Conservation (phyloP, 2,888 invertebrate species). For the Syrphus vitripennis region DNA sequence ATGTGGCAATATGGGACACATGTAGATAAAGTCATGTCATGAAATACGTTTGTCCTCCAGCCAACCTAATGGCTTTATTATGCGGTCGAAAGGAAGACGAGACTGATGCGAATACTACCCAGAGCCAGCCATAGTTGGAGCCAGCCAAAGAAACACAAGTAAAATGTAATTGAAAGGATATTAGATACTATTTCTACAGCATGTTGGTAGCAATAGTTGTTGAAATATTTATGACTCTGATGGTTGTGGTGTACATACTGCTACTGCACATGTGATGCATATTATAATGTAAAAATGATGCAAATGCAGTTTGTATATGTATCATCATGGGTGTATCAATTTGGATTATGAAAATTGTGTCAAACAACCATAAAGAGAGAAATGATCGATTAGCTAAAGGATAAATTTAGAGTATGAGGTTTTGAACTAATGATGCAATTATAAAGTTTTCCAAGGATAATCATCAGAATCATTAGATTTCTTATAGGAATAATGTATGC, state of each 20-base stretch:
- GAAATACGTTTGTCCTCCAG: neutral
- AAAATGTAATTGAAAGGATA: slow-evolving; percentile 58
- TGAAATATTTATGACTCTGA: slow-evolving; percentile 19
- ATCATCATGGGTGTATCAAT: neutral
- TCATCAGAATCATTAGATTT: no score
- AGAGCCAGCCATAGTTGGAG: neutral
- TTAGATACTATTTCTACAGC: neutral
- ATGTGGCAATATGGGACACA: slow-evolving; percentile 27
- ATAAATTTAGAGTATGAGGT: neutral
- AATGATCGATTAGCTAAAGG: neutral
- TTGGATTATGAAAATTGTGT: neutral
- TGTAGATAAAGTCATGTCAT: slow-evolving; percentile 24
- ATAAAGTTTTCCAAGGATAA: neutral
- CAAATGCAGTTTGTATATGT: slow-evolving; percentile 6
- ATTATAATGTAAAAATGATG: neutral
- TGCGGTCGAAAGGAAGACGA: slow-evolving; percentile 34
- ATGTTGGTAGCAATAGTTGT: neutral
- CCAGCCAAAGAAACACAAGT: slow-evolving; percentile 42
- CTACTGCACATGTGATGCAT: neutral
- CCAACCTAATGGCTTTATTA: slow-evolving; percentile 63
- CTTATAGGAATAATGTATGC: no score
- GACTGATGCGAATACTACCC: neutral
- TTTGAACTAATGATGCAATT: neutral
- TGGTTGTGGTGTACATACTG: no score
- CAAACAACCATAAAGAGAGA: neutral